phyloP scores from a whole-genome alignment of 2,797 vertebrate genomes.

The Protonibea diacanthus region DNA sequence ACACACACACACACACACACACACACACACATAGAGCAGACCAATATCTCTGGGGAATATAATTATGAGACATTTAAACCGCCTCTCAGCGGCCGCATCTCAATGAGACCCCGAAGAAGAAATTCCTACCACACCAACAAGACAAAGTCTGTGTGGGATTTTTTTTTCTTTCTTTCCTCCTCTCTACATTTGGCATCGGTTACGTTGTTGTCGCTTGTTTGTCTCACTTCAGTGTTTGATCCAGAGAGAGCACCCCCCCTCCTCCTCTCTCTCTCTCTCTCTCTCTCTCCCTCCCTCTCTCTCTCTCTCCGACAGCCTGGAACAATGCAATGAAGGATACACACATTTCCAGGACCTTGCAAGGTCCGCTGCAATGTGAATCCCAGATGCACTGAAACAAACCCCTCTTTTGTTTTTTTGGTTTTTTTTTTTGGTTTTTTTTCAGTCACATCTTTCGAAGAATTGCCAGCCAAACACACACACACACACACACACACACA shows the following conservation, averaged over 20 bases:
- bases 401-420: neutral
- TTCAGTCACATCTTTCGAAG: conserved; percentile 28
- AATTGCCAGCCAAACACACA: conserved; percentile 31
- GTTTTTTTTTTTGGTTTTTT: too few relatives aligned
- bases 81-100: conserved; percentile 60
- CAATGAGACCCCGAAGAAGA: conserved; percentile 48
- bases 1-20: conserved; percentile 42
- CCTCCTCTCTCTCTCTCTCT: too few relatives aligned
- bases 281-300: too few relatives aligned
- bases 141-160: conserved; percentile 49
- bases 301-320: conserved; percentile 55
- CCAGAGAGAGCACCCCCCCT: conserved; percentile 25
- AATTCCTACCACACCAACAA: conserved; percentile 56
- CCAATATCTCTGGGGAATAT: conserved; percentile 68
- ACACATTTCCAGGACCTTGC: conserved; percentile 52
- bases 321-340: conserved; percentile 74
- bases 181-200: conserved; percentile 51
- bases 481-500: neutral
- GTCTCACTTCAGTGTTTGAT: conserved; percentile 76
- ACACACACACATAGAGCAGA: conserved; percentile 46
- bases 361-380: conserved; percentile 15
- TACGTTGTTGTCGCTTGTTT: conserved; percentile 75
- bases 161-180: neutral
- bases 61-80: conserved; percentile 76
- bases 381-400: neutral